A percentile compares a stretch with the other conserved stretches of the same genome.
Conservation (phyloP, 2,797 vertebrate species). For the Pelochelys cantorii region DNA sequence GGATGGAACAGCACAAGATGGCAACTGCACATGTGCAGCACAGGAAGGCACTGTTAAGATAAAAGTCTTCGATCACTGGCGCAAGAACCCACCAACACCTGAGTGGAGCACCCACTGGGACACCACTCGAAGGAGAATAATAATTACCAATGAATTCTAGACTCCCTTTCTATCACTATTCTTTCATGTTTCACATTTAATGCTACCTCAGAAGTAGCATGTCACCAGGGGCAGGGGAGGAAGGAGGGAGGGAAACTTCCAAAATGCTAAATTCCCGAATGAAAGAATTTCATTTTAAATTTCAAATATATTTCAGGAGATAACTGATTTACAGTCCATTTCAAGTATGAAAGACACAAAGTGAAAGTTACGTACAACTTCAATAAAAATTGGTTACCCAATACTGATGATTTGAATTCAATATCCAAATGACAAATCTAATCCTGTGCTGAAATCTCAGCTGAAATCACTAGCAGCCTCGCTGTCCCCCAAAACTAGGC, state of each 20-base stretch:
- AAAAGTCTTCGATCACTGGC: too few relatives aligned
- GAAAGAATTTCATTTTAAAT: neutral
- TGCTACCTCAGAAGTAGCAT: constrained; percentile 27
- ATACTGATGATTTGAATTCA: neutral
- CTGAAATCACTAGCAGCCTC: neutral
- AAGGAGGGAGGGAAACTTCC: neutral
- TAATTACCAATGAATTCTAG: constrained; percentile 4
- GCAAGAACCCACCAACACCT: too few relatives aligned
- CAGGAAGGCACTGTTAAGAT: too few relatives aligned
- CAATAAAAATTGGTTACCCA: neutral
- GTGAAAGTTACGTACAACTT: neutral
- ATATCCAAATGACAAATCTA: neutral
- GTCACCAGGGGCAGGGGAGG: neutral
- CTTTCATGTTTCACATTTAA: constrained; percentile 27
- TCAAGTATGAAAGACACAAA: neutral
- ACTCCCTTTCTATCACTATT: neutral
- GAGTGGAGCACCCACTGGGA: too few relatives aligned
- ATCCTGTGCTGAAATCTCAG: neutral
- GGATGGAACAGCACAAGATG: too few relatives aligned
- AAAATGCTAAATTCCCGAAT: constrained; percentile 38
- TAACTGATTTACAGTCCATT: constrained; percentile 33
- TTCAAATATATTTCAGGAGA: constrained; percentile 22
- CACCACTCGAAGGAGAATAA: neutral
- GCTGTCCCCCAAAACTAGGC: rapidly evolving
- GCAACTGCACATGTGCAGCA: too few relatives aligned